Percentiles rank a stretch among this genome's conserved stretches.
These are phyloP conservation scores for Podotricha telesiphe DNA, from an alignment of 2,888 invertebrate species.

Conservation along the genomic window DNA sequence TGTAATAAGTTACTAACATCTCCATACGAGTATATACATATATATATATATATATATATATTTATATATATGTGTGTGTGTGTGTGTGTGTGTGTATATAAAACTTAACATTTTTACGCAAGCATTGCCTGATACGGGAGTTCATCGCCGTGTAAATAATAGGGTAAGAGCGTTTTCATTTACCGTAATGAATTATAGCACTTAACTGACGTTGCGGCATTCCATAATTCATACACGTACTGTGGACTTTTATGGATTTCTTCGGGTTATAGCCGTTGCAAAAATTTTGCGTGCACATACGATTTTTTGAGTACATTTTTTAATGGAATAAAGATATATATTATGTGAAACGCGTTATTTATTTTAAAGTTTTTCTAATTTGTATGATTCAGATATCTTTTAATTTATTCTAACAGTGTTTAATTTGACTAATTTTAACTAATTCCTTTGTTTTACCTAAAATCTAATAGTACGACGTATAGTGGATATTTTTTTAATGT, in stretches of 20 bases:
- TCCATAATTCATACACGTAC: slow-evolving; percentile 28
- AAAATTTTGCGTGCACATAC: neutral
- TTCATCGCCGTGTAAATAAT: slow-evolving; percentile 34
- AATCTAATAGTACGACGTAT: too few species aligned
- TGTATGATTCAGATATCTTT: too few species aligned
- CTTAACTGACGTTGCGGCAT: slow-evolving; percentile 33
- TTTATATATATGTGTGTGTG: neutral
- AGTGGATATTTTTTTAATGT: too few species aligned
- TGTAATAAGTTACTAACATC: neutral
- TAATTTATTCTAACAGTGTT: too few species aligned
- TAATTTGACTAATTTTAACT: too few species aligned
- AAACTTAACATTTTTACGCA: slow-evolving; percentile 18
- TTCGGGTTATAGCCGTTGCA: slow-evolving; percentile 14
- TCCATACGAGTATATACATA: too few species aligned
- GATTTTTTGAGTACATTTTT: neutral
- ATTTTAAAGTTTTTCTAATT: too few species aligned
- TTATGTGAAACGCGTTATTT: neutral
- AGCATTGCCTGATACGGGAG: slow-evolving; percentile 19
- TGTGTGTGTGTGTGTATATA: neutral
- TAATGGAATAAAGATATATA: neutral
- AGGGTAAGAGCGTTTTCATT: slow-evolving; percentile 31
- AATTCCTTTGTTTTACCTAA: too few species aligned
- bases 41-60: too few species aligned
- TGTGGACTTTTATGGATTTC: slow-evolving; percentile 23
- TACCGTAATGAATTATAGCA: slow-evolving; percentile 38